Conservation (phyloP, 2,888 invertebrate genomes). For the Thereva unica region DNA sequence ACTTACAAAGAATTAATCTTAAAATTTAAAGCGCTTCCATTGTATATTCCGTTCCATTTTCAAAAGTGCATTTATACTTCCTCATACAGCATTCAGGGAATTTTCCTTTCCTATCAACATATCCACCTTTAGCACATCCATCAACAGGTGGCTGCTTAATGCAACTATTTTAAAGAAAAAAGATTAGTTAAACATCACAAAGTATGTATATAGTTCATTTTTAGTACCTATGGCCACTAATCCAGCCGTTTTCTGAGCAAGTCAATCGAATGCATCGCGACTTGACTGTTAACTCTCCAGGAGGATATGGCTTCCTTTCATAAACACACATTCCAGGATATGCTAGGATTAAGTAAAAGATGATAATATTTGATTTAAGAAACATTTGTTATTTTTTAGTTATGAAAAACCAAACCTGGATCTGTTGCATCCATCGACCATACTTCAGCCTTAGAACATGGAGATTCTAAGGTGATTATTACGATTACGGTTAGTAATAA, state of each 20-base stretch:
- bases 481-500: background rate
- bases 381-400: background rate
- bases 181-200: background rate
- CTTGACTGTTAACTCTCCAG: constrained; percentile 29
- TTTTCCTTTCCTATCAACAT: constrained; percentile 15
- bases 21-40: constrained; percentile 4
- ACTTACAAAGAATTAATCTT: too few relatives aligned
- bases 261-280: constrained; percentile 20
- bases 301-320: constrained; percentile 19
- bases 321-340: constrained; percentile 36
- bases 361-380: background rate
- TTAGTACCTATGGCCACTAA: constrained; percentile 34
- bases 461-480: background rate
- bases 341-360: constrained; percentile 4
- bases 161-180: constrained; percentile 7
- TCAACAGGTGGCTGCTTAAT: background rate
- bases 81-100: constrained; percentile 32
- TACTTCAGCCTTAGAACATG: background rate
- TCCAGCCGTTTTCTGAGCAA: constrained; percentile 33
- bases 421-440: constrained; percentile 26
- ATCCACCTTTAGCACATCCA: constrained; percentile 26
- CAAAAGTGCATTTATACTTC: constrained; percentile 20
- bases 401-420: constrained; percentile 12
- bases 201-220: background rate
- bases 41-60: constrained; percentile 11